Base-by-base conservation (phyloP, 2,888 invertebrate species). In the Lasius fuliginosus region DNA sequence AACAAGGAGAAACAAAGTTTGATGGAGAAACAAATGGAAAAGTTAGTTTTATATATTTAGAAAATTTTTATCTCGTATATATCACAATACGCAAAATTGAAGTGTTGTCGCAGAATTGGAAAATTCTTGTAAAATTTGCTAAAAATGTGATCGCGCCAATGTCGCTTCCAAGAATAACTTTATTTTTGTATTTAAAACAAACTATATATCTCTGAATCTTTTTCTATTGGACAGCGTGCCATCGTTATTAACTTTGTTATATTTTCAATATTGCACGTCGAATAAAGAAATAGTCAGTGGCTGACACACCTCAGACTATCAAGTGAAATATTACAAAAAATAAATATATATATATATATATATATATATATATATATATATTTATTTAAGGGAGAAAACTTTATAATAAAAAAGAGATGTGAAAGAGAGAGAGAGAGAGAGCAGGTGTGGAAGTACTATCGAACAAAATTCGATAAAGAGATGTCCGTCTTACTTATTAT, bases 1-100 rank as follows among this genome's bases (percentile, higher is more conserved):
- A 23, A 46, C 9, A 40, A n/a, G 23, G 23, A 53, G n/a, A 0
- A 8, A n/a, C 53, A 23, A 53, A 36, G 4, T 36, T 36, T 33
- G 2, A 4, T 27, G n/a, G 33, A 8, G 15, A 36, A 71, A 15
- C 36, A 71, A 71, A 71, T 56, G 23, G 46, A 46, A 46, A 12
- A 56, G 5, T 12, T 46, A 71, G 5, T 23, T 56, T 56, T 36
- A 71, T 36, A 71, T 71, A 27, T 56, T 15, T 71, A 71, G 56
- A 56, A 71, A 36, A 15, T 36, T 53, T 56, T 9, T 56, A 36
- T 6, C 23, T 33, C 53, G n/a, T n/a, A 18, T 33, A 33, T 15
- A 46, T 1, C 9, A 0, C n/a, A 33, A 9, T 53, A 8, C 0
- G 15, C 33, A 11, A 42, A 42, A 0, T 42, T 42, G 11, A 42